These are phyloP conservation scores for Cephalopholis sonnerati DNA, from an alignment of 2,113 vertebrate species.

Conservation along the genomic window DNA sequence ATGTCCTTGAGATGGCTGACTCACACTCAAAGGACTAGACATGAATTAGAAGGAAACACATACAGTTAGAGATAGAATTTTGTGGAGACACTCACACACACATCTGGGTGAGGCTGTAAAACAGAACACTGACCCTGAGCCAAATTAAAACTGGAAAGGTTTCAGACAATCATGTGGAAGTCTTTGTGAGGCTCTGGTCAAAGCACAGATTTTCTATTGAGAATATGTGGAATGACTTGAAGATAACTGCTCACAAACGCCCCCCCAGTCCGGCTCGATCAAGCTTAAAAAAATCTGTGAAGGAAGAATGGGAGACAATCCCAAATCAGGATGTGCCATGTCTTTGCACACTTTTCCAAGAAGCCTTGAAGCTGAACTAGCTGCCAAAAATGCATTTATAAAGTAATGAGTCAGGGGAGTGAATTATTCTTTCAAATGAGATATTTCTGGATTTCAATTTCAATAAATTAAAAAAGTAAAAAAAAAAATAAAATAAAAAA, in stretches of 20 bases:
- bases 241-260: conserved; percentile 1
- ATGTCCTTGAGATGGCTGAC: conserved; percentile 36
- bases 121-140: neutral
- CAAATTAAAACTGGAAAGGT: conserved; percentile 34
- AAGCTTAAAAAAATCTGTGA: conserved; percentile 2
- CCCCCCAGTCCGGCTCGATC: neutral
- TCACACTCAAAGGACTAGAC: conserved; percentile 4
- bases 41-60: conserved; percentile 11
- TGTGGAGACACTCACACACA: neutral
- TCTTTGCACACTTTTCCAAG: conserved; percentile 11
- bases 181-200: conserved; percentile 19
- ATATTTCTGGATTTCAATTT: conserved; percentile 13
- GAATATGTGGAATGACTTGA: conserved; percentile 21
- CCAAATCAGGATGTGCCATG: conserved; percentile 5
- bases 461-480: neutral
- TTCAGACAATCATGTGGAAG: conserved; percentile 11
- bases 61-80: conserved; percentile 3
- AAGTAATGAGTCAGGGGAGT: conserved; percentile 4
- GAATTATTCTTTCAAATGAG: neutral
- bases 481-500: neutral
- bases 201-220: conserved; percentile 7
- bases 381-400: neutral
- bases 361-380: neutral
- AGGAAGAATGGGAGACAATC: conserved; percentile 12
- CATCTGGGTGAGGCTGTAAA: conserved; percentile 18